Conservation (phyloP, 2,888 invertebrate species). For the Thelaira solivaga region DNA sequence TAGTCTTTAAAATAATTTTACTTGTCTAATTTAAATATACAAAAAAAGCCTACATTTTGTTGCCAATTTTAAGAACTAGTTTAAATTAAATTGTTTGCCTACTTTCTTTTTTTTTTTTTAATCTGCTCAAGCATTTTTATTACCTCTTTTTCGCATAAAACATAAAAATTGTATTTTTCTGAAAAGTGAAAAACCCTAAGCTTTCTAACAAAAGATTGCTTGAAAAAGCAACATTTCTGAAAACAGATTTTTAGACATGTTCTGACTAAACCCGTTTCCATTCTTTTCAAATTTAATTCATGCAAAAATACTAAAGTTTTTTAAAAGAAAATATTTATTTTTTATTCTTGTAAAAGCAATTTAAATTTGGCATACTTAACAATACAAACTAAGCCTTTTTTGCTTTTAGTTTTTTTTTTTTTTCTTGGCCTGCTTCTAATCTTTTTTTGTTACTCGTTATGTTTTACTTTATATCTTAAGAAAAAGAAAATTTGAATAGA, state of each 20-base stretch:
- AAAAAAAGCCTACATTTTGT: constrained; percentile 1
- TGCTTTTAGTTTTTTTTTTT: not conserved
- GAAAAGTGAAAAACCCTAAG: constrained; percentile 1
- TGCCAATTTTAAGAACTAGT: not conserved
- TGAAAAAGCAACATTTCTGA: not conserved
- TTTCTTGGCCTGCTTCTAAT: constrained; percentile 32
- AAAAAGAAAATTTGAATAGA: constrained; percentile 42
- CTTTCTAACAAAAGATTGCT: not conserved
- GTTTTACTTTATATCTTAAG: constrained; percentile 13
- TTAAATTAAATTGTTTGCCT: not conserved
- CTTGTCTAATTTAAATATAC: too few relatives aligned
- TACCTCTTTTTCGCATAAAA: not conserved
- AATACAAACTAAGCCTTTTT: constrained; percentile 47
- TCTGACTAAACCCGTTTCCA: constrained; percentile 29
- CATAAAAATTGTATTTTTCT: constrained; percentile 19
- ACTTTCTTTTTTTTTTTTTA: not conserved
- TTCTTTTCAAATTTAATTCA: constrained; percentile 32
- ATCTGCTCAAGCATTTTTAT: too few relatives aligned
- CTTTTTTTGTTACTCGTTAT: constrained; percentile 38
- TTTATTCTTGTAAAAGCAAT: not conserved
- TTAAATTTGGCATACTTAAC: constrained; percentile 43
- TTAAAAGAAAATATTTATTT: not conserved
- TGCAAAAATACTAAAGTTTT: constrained; percentile 15
- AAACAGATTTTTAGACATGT: not conserved
- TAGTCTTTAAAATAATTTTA: too few relatives aligned